A percentile compares a stretch with the other conserved stretches of the same genome.
Evolutionary conservation across 35 echinoderm and acorn worm genomes (phyloP).

Genomic region (Hemicentrotus pulcherrimus): DNA sequence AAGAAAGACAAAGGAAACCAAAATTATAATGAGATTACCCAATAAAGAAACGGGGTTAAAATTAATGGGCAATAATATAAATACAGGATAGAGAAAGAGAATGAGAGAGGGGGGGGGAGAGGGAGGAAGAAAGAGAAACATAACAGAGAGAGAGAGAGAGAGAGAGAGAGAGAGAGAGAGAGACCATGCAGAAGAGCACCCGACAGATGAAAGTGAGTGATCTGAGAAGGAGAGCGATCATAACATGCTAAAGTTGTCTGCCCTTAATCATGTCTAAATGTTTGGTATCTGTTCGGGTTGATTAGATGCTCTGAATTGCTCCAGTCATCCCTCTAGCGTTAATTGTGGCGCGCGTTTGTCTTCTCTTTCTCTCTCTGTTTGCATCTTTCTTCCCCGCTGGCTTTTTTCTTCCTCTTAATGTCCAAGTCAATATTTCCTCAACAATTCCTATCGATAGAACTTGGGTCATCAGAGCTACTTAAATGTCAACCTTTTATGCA

Average conservation of each 20-base stretch:
- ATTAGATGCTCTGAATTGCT: background rate
- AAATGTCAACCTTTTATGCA: constrained; percentile 2
- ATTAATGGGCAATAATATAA: too few relatives aligned
- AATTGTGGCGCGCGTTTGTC: constrained; percentile 28
- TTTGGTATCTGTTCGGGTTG: constrained; percentile 10
- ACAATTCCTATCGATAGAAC: constrained; percentile 20
- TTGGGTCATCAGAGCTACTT: constrained; percentile 19
- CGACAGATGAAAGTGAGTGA: background rate
- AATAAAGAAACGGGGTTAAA: too few relatives aligned
- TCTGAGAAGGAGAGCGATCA: background rate
- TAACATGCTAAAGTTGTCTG: background rate
- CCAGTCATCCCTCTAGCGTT: background rate
- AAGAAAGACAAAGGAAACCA: too few relatives aligned
- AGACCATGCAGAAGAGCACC: background rate
- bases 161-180: background rate
- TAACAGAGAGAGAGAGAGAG: background rate
- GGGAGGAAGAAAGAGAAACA: too few relatives aligned
- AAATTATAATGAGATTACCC: too few relatives aligned
- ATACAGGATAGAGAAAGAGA: background rate
- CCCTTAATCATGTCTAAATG: constrained; percentile 39
- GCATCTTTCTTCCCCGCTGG: constrained; percentile 10
- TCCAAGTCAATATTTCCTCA: background rate
- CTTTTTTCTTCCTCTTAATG: background rate
- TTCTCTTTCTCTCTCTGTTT: background rate
- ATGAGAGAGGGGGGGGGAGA: too few relatives aligned